A percentile compares a stretch with the other conserved stretches of the same genome.
Conservation (phyloP, 2,113 vertebrate species). For the Arothron firmamentum region DNA sequence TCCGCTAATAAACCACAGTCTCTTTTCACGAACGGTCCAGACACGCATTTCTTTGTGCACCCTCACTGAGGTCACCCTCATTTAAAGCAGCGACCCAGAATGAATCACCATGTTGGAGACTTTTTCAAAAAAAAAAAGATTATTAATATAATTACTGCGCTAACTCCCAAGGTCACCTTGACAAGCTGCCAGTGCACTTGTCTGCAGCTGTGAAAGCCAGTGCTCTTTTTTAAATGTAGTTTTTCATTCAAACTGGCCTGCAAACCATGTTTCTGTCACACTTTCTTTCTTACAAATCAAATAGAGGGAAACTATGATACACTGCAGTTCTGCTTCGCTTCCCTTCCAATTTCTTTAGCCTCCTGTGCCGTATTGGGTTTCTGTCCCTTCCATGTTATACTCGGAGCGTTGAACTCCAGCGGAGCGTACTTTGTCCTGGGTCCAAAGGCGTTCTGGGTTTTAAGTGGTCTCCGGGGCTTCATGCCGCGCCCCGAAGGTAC, state of each 20-base stretch:
- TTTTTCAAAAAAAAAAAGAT: no score
- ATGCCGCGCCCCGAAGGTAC: constrained; percentile 18
- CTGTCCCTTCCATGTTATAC: constrained; percentile 38
- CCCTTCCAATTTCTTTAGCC: constrained; percentile 46
- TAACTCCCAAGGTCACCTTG: constrained; percentile 15
- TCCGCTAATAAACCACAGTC: constrained; percentile 19
- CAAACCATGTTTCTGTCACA: constrained; percentile 39
- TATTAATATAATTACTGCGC: background rate
- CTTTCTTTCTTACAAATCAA: constrained; percentile 13
- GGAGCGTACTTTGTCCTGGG: constrained; percentile 32
- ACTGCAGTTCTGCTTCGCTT: constrained; percentile 42
- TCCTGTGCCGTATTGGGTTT: constrained; percentile 58
- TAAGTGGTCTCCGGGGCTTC: constrained; percentile 36
- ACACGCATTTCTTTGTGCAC: constrained; percentile 3
- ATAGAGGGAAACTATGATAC: constrained; percentile 58
- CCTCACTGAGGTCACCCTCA: constrained; percentile 33
- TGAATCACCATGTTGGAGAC: constrained; percentile 16
- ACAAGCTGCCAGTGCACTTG: constrained; percentile 50
- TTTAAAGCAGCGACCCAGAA: constrained; percentile 12
- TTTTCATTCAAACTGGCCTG: constrained; percentile 50
- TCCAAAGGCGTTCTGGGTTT: constrained; percentile 43
- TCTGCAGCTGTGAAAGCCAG: constrained; percentile 37
- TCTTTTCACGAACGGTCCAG: constrained; percentile 12
- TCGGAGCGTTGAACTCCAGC: constrained; percentile 36
- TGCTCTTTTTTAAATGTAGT: constrained; percentile 1